Percentiles rank a stretch among this genome's conserved stretches.
phyloP scores from a whole-genome alignment of 2,797 vertebrate species.

The Amniataba percoides region DNA sequence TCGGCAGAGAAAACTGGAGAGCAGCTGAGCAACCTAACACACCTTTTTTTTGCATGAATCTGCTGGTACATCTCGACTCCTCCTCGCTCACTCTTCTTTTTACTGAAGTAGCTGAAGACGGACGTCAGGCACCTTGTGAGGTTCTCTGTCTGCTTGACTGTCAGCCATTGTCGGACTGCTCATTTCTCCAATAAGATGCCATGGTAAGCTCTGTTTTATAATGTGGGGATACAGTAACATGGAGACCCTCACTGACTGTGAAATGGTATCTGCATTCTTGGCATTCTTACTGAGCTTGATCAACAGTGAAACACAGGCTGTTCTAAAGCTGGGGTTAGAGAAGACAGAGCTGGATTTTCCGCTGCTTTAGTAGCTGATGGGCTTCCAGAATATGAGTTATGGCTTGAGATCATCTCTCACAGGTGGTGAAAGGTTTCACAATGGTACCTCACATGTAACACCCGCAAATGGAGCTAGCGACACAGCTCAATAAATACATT shows the following conservation, averaged over 20 bases:
- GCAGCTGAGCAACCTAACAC: slow-evolving; percentile 55
- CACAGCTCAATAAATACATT: slow-evolving; percentile 80
- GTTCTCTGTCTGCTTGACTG: slow-evolving; percentile 66
- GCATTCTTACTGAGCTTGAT: slow-evolving; percentile 86
- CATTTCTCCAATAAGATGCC: slow-evolving; percentile 79
- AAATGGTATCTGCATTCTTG: slow-evolving; percentile 88
- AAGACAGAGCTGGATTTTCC: slow-evolving; percentile 84
- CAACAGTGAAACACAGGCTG: slow-evolving; percentile 82
- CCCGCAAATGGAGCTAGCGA: slow-evolving; percentile 70
- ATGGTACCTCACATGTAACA: slow-evolving; percentile 79
- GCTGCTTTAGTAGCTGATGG: slow-evolving; percentile 83
- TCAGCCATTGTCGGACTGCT: slow-evolving; percentile 58
- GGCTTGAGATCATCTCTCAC: slow-evolving; percentile 82
- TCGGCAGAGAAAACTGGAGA: slow-evolving; percentile 67
- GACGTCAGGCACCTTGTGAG: slow-evolving; percentile 54
- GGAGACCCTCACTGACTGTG: slow-evolving; percentile 83
- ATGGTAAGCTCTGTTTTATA: slow-evolving; percentile 81
- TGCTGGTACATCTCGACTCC: slow-evolving; percentile 56
- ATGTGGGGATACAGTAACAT: slow-evolving; percentile 84
- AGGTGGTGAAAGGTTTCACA: slow-evolving; percentile 81
- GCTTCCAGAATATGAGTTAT: slow-evolving; percentile 83
- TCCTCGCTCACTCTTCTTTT: slow-evolving; percentile 48
- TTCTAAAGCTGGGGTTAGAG: slow-evolving; percentile 80
- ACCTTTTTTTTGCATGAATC: slow-evolving; percentile 52
- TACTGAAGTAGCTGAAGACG: slow-evolving; percentile 54